Evolutionary conservation across 2,113 vertebrate species (phyloP).

Genomic region (Echinops telfairi): DNA sequence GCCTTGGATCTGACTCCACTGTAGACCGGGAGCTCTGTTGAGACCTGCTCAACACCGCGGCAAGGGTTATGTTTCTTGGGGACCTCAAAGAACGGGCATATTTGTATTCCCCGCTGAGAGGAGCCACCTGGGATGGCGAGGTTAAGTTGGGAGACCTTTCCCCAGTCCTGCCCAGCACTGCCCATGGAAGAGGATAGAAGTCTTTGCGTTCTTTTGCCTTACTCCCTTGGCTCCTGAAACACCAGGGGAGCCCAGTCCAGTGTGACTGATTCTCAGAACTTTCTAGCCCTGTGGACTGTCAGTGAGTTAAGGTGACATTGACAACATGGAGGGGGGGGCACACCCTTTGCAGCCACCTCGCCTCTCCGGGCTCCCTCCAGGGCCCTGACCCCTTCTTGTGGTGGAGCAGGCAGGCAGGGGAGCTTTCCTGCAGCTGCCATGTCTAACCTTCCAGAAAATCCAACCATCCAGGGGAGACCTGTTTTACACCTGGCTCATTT

Average conservation of each 20-base stretch:
- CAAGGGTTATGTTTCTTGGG: rapidly evolving
- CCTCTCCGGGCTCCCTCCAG: neutral
- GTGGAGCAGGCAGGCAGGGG: neutral
- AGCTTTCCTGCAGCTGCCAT: neutral
- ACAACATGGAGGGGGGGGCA: rapidly evolving
- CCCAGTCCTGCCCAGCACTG: neutral
- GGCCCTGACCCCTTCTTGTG: neutral
- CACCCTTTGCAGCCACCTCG: rapidly evolving
- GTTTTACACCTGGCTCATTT: neutral
- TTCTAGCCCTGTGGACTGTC: neutral
- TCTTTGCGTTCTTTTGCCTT: rapidly evolving
- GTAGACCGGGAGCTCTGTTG: neutral
- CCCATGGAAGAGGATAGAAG: rapidly evolving
- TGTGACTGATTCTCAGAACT: rapidly evolving
- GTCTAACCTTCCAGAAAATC: slow-evolving; percentile 4
- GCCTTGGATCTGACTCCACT: neutral
- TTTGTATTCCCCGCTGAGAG: rapidly evolving
- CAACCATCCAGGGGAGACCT: neutral
- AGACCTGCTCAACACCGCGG: neutral
- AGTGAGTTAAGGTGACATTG: rapidly evolving
- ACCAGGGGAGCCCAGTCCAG: neutral
- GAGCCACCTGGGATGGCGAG: neutral
- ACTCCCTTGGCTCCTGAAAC: rapidly evolving
- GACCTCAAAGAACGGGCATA: rapidly evolving
- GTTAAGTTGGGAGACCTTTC: neutral